Percentiles rank a stretch among this genome's conserved stretches.
Conservation (phyloP, 2,113 vertebrate species). For the Hemibagrus wyckioides region DNA sequence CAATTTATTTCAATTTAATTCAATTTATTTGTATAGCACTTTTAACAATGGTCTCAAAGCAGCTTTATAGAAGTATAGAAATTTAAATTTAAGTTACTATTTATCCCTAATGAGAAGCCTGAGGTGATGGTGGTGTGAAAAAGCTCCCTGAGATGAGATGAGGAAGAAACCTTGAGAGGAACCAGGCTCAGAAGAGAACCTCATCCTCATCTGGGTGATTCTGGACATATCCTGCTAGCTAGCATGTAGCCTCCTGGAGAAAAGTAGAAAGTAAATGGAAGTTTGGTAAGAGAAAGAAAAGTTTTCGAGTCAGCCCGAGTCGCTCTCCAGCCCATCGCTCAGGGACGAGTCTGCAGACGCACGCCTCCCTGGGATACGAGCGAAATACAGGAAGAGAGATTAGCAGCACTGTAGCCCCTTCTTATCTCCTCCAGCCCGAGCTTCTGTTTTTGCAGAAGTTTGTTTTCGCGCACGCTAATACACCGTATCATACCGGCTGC, state of each 20-base stretch:
- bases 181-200: too few species aligned
- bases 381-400: constrained; percentile 40
- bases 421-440: constrained; percentile 46
- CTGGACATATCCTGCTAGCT: not conserved
- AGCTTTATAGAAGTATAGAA: too few species aligned
- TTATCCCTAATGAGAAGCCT: too few species aligned
- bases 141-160: too few species aligned
- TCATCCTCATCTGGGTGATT: too few species aligned
- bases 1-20: too few species aligned
- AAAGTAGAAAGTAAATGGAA: not conserved
- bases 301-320: not conserved
- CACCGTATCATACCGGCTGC: constrained; percentile 18
- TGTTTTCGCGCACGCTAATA: constrained; percentile 1
- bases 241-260: not conserved
- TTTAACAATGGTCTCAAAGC: too few species aligned
- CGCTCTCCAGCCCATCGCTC: constrained; percentile 24
- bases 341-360: not conserved
- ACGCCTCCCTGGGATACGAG: constrained; percentile 31
- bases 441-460: constrained; percentile 38
- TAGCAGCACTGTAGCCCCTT: constrained; percentile 15
- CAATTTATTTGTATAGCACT: too few species aligned
- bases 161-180: too few species aligned
- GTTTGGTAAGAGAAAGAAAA: not conserved
- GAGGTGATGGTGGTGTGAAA: too few species aligned
- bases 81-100: too few species aligned